Base-by-base conservation (phyloP, 30 jellyfish, hydroid and myxozoan genomes). In the Pelagia noctiluca region DNA sequence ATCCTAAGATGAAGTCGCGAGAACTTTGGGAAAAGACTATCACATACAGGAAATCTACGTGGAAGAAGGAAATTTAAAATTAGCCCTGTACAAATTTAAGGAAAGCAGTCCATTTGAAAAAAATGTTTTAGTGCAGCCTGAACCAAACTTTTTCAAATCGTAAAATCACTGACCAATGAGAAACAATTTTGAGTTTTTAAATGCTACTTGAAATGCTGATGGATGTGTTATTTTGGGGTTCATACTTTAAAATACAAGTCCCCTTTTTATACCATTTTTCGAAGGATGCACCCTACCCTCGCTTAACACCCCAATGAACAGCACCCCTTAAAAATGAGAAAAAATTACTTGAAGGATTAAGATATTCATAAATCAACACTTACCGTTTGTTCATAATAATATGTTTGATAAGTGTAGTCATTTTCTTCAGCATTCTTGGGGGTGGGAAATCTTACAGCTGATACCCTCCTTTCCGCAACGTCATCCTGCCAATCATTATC, bases 21-120 rank as follows among this genome's bases (percentile, higher is more conserved):
- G 80, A 77, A 63, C 80, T 77, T 34, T 77, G 89, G 89, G 80
- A 77, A 35, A 77, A 77, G 71, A 74, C 53, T 74, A 10, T 28
- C n/a, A n/a, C n/a, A n/a, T n/a, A n/a, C n/a, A n/a, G n/a, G n/a
- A n/a, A n/a, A n/a, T n/a, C n/a, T n/a, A n/a, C n/a, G n/a, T n/a
- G n/a, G n/a, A n/a, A n/a, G n/a, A n/a, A n/a, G n/a, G n/a, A n/a
- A n/a, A n/a, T n/a, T n/a, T n/a, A n/a, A n/a, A n/a, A n/a, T n/a
- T n/a, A n/a, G n/a, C n/a, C n/a, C n/a, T n/a, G n/a, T n/a, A n/a
- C n/a, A n/a, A n/a, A n/a, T n/a, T n/a, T n/a, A n/a, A n/a, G n/a
- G n/a, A n/a, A n/a, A n/a, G n/a, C n/a, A n/a, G n/a, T n/a, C n/a
- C n/a, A n/a, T n/a, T n/a, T n/a, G n/a, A n/a, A n/a, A n/a, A n/a